These are phyloP conservation scores for Aporophyla nigra DNA, from an alignment of 2,888 invertebrate genomes.

Conservation along the genomic window DNA sequence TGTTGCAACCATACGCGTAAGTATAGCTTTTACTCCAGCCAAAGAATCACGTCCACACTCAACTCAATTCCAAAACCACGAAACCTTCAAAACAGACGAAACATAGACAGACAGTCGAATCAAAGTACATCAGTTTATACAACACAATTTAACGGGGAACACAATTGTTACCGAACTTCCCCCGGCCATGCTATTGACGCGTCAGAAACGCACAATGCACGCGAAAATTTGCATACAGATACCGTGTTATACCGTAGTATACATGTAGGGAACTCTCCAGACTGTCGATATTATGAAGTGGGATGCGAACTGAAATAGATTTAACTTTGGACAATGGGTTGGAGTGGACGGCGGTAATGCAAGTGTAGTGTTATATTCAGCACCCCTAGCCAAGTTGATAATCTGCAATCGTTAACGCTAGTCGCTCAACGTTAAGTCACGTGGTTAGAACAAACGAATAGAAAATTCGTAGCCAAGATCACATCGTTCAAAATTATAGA, in stretches of 20 bases:
- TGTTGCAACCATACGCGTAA: neutral
- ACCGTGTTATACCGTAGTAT: conserved; percentile 55
- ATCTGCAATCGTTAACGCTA: too few species aligned
- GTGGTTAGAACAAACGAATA: too few species aligned
- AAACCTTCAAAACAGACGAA: conserved; percentile 58
- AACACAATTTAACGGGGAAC: conserved; percentile 80
- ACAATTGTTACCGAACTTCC: conserved; percentile 78
- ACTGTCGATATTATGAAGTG: conserved; percentile 56
- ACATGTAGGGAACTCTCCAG: conserved; percentile 34
- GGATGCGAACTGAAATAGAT: conserved; percentile 48
- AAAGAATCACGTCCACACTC: neutral
- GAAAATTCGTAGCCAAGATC: too few species aligned
- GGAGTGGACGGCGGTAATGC: neutral
- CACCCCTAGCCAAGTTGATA: too few species aligned
- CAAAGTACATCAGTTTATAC: conserved; percentile 64
- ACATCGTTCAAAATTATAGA: too few species aligned
- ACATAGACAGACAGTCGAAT: conserved; percentile 45
- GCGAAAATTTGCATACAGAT: conserved; percentile 82
- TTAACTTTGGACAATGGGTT: conserved; percentile 47
- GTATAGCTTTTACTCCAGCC: neutral
- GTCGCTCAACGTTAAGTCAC: too few species aligned
- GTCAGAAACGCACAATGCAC: conserved; percentile 78
- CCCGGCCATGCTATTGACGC: conserved; percentile 71
- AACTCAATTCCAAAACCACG: conserved; percentile 14
- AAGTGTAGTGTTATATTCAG: neutral